Base-by-base conservation (phyloP, 2,797 vertebrate species). In the Echiichthys vipera region DNA sequence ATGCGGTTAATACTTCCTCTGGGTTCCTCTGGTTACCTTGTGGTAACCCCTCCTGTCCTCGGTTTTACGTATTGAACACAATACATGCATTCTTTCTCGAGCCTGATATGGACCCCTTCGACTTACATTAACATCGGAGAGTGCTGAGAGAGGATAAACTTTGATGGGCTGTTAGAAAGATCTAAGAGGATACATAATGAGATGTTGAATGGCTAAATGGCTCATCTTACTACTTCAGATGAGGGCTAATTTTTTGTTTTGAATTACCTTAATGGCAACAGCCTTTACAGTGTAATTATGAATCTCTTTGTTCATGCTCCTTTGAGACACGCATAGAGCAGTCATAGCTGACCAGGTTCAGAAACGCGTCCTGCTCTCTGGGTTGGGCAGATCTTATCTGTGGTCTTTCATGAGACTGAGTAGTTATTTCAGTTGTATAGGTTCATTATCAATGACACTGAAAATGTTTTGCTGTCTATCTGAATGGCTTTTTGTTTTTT, bases 21-120 rank as follows among this genome's bases (percentile, higher is more conserved):
- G 40, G 40, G 50, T 37, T 84, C 15, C 80, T 86, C 71, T 17
- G 17, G 68, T 89, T 90, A 80, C 86, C 49, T 58, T 32, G 27
- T n/a, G 29, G 32, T 74, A 18, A 55, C 50, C 47, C 30, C 40
- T n/a, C 56, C 30, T 29, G 25, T 14, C 64, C 45, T 37, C 13
- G 8, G 65, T 56, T 51, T 27, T 43, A 69, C 13, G 3, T 25
- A 20, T 0, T 22, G 2, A 62, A 73, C 58, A 91, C 79, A 91
- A 71, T 46, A 13, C 50, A 62, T 6, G 49, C 59, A 68, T 87
- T 92, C 67, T 78, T 20, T 32, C 20, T 53, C 13, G 20, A 30
- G 7, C 36, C 55, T 30, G 37, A 55, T 22, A 27, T 14, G 39
- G 39, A 56, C 10, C 27, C 37, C 11, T 32, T 20, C 11, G 49